Evolutionary conservation across 2,113 vertebrate genomes (phyloP), one percentile per base, ranked within the genome.

Genomic region (Fulica atra): DNA sequence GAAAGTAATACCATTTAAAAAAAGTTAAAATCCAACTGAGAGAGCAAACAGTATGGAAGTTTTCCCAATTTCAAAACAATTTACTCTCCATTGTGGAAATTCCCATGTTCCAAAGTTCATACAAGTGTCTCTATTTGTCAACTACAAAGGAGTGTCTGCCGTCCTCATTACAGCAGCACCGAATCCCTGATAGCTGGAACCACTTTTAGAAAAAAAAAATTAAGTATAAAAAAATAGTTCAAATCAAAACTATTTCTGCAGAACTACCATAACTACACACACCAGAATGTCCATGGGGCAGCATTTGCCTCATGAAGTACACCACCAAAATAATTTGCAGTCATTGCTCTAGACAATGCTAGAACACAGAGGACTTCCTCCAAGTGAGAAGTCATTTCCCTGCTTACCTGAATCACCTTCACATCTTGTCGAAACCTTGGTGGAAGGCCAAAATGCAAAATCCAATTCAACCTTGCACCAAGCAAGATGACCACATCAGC

Each of bases 381-480:
- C 16, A 54, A 76, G 6, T 16, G 21, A n/a, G 2, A 57, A 19
- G 36, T 26, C 4, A 48, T 66, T 79, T 73, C 54, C 66, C 66
- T 72, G 26, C 46, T 89, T 93, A 99, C 99, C 99, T 99, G 99
- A 95, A 99, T 99, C 95, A 99, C 93, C 94, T 99, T 99, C 35
- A 99, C 99, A 96, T 98, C 89, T 36, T 98, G 97, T 71, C 73
- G 98, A 91, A 99, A 99, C 91, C 99, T 98, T 28, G 99, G 99
- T 53, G 99, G 98, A 76, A 99, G 98, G 63, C 99, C 99, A 97
- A 99, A 99, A 97, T 99, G 99, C 86, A 99, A 97, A 90, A 99
- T 99, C 99, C 99, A 99, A 73, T 99, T 99, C 72, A 99, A 97
- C 89, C 99, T 98, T 68, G 99, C 99, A 93, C 99, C 99, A 82